These are phyloP conservation scores for Falco naumanni DNA, from an alignment of 2,797 vertebrate species.

Conservation along the genomic window DNA sequence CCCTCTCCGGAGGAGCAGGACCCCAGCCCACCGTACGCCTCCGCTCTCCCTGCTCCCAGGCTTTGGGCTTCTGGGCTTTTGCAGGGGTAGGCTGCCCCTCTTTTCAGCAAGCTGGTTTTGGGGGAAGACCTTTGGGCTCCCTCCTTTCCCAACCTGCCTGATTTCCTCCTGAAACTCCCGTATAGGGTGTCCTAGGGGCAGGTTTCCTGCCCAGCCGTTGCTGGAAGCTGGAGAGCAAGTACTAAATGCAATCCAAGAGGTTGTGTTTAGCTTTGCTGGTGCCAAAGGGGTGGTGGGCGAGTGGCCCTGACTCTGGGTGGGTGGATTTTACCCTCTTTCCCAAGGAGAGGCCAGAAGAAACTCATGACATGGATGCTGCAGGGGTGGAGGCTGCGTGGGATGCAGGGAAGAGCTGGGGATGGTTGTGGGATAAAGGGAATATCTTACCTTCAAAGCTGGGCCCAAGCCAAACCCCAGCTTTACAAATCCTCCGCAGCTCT, in stretches of 20 bases:
- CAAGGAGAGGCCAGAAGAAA: not conserved
- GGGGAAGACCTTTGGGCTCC: not conserved
- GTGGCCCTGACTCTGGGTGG: accelerated
- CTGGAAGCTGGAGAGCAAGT: not conserved
- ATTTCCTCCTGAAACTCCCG: not conserved
- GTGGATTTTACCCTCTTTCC: accelerated
- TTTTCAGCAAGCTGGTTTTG: not conserved
- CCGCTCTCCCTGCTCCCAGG: no score
- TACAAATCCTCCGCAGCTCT: not conserved
- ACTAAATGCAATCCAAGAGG: accelerated
- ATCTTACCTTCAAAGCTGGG: not conserved
- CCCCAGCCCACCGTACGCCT: not conserved
- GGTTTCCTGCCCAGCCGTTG: not conserved
- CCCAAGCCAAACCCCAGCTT: not conserved
- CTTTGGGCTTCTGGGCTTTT: not conserved
- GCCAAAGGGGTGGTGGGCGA: not conserved
- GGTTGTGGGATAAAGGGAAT: not conserved
- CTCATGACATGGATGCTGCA: accelerated
- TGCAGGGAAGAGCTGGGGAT: not conserved
- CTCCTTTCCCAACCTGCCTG: not conserved
- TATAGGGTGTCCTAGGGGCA: accelerated
- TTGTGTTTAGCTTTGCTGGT: not conserved
- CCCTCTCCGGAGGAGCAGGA: not conserved
- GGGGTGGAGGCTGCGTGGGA: accelerated
- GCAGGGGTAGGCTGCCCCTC: not conserved